A percentile compares a stretch with the other conserved stretches of the same genome.
These are phyloP conservation scores for Chaenogobius annularis DNA, from an alignment of 2,113 vertebrate species.

Conservation along the genomic window DNA sequence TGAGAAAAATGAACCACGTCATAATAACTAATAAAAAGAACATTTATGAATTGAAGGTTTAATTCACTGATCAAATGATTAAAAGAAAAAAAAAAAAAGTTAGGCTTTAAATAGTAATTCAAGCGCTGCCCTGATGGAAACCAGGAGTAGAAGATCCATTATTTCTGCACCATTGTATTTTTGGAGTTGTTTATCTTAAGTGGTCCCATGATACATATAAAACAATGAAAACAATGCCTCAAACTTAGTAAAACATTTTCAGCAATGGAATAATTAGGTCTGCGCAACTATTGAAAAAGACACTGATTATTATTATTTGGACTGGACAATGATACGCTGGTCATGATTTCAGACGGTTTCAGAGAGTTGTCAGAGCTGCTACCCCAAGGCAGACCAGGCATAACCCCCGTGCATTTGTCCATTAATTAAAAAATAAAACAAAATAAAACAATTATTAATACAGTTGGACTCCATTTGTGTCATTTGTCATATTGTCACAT, in stretches of 20 bases:
- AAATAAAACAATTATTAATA: background rate
- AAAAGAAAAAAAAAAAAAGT: no score
- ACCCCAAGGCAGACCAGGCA: background rate
- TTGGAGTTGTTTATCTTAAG: background rate
- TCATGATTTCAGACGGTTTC: background rate
- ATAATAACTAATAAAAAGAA: no score
- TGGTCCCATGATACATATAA: background rate
- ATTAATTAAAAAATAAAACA: no score
- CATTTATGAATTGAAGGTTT: no score
- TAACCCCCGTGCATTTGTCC: background rate
- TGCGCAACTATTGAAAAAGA: no score
- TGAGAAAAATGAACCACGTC: no score
- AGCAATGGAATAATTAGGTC: background rate
- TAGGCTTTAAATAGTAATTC: no score
- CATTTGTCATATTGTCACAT: background rate
- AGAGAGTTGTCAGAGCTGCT: background rate
- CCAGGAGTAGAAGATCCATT: no score
- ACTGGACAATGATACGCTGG: background rate
- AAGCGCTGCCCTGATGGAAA: no score
- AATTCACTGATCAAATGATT: no score
- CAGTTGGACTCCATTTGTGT: background rate
- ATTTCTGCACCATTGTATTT: background rate
- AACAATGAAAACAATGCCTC: background rate
- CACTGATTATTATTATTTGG: background rate
- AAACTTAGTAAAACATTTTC: background rate